Conservation (phyloP, 2,888 invertebrate genomes). For the Timema podura region DNA sequence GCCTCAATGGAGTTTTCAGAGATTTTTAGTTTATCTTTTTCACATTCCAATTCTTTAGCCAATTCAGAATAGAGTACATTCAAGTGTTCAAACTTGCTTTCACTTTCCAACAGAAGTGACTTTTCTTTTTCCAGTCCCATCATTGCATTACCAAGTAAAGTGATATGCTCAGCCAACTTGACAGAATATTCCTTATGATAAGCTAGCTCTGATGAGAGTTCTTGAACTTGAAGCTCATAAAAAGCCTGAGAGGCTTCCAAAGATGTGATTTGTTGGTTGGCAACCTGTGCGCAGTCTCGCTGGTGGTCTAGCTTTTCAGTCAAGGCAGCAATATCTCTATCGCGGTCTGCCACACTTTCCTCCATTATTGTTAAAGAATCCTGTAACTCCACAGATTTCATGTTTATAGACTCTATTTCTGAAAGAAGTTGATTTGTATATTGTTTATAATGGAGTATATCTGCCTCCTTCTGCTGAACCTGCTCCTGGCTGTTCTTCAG, state of each 20-base stretch:
- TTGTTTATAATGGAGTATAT: background rate
- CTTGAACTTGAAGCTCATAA: constrained; percentile 17
- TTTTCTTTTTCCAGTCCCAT: constrained; percentile 11
- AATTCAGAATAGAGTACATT: too few species aligned
- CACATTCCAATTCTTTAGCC: too few species aligned
- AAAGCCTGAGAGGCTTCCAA: constrained; percentile 21
- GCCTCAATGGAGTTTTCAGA: too few species aligned
- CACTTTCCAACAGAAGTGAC: too few species aligned
- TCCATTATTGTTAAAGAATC: constrained; percentile 8
- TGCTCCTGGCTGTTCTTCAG: background rate
- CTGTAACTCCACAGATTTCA: constrained; percentile 7
- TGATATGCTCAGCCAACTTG: constrained; percentile 19
- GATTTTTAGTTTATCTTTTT: too few species aligned
- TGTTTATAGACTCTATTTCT: background rate
- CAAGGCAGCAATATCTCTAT: constrained; percentile 20
- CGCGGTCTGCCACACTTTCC: constrained; percentile 13
- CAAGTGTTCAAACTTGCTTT: too few species aligned
- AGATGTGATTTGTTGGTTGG: constrained; percentile 20
- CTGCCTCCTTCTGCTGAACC: background rate
- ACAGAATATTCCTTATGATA: constrained; percentile 19
- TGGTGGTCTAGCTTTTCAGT: constrained; percentile 24
- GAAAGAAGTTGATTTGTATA: too few species aligned
- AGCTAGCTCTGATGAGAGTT: constrained; percentile 17
- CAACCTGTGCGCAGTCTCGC: constrained; percentile 16
- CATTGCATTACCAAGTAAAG: constrained; percentile 11